Evolutionary conservation across 2,113 vertebrate genomes (phyloP), one percentile per base, ranked within the genome.

Genomic region (Pseudolaguvia tuberculata): DNA sequence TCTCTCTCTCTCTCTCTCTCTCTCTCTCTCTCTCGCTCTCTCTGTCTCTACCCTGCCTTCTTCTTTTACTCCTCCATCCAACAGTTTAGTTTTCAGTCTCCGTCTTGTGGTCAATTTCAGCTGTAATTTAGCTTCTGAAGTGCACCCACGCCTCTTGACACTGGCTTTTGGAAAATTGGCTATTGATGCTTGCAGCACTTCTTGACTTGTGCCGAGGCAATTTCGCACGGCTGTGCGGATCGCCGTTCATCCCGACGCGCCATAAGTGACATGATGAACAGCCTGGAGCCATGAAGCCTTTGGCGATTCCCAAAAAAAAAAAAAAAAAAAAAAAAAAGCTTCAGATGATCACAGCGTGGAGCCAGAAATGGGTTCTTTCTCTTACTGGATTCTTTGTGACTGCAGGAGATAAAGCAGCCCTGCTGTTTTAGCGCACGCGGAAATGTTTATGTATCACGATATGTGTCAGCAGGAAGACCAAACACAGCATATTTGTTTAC

Each of bases 111-210:
- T 83, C 82, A 78, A 76, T 81, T 81, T 75, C 21, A 35, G 50
- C 65, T 81, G 82, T 74, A 81, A 79, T 79, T 76, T 77, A 59
- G 72, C 62, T 72, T 72, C 47, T 57, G 80, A 81, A 78, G 72
- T 62, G 66, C 65, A 78, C 77, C 77, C 67, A 79, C 45, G 29
- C 71, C 75, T 81, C 80, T 80, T 80, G 80, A 81, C 80, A 76
- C 72, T 72, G 68, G 68, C 75, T 78, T 62, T 73, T 50, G 70
- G 78, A 83, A 80, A 81, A 83, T 81, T 81, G 80, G 68, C 75
- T 81, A 70, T 83, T 81, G 82, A 83, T 81, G 82, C 71, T 79
- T 71, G 63, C 65, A 48, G 76, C 81, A 76, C 69, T 79, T 81
- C 80, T 75, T 68, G 62, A 73, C 75, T 75, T 61, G 59, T 52